Percentiles rank a stretch among this genome's conserved stretches.
phyloP scores from a whole-genome alignment of 2,888 invertebrate species.

The Biston stratarius region DNA sequence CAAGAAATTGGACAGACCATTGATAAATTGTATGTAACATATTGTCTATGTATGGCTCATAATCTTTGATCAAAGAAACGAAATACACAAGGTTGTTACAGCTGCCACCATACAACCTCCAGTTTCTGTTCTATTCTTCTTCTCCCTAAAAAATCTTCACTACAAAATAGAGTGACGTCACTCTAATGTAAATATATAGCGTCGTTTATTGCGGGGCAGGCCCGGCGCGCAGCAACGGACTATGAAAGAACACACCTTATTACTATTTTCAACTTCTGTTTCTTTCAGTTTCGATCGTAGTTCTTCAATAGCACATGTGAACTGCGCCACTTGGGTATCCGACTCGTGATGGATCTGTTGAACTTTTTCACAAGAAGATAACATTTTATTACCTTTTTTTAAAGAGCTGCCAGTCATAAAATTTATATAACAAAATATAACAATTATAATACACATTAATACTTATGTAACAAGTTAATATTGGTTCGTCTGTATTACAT shows the following conservation, averaged over 20 bases:
- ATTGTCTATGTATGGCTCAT: no score
- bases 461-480: conserved; percentile 7
- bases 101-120: no score
- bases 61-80: no score
- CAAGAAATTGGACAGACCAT: no score
- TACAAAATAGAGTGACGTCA: no score
- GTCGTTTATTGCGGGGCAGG: no score
- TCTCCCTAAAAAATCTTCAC: no score
- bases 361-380: conserved; percentile 52
- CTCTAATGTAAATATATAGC: no score
- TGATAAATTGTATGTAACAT: no score
- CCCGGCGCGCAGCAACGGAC: no score
- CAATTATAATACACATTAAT: background rate
- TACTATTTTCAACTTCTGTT: conserved; percentile 65
- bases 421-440: conserved; percentile 5
- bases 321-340: conserved; percentile 75
- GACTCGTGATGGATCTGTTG: conserved; percentile 73
- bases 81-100: no score
- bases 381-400: background rate
- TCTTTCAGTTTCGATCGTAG: conserved; percentile 68
- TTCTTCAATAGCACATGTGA: conserved; percentile 73
- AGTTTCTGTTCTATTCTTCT: no score
- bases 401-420: background rate
- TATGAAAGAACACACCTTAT: conserved; percentile 62
- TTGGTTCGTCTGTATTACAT: conserved; percentile 1